Conservation (phyloP, 1,140 invertebrate species). For the Drosophila tropicalis region DNA sequence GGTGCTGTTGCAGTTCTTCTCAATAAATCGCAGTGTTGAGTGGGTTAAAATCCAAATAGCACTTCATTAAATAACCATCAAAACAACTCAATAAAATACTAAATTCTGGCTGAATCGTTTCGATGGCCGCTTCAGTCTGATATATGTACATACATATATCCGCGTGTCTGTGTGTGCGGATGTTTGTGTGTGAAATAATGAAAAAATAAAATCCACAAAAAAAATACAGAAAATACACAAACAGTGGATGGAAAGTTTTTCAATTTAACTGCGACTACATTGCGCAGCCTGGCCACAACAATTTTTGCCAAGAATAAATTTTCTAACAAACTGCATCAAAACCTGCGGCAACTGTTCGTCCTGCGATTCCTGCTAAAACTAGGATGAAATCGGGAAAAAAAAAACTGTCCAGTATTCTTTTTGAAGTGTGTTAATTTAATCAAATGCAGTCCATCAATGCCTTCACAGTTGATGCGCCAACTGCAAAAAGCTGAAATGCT, state of each 20-base stretch:
- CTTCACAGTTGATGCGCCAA: conserved; percentile 27
- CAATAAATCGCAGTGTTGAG: conserved; percentile 61
- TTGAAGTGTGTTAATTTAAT: conserved; percentile 65
- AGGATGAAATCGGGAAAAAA: background rate
- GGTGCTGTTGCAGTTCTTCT: conserved; percentile 4
- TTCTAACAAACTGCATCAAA: conserved; percentile 32
- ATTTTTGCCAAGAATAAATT: conserved; percentile 41
- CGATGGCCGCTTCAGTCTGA: conserved; percentile 35
- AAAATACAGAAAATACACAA: conserved; percentile 48
- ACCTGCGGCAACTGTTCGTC: conserved; percentile 4
- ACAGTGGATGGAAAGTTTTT: conserved; percentile 71
- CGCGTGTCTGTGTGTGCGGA: conserved; percentile 20
- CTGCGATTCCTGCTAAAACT: background rate
- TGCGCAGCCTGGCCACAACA: conserved; percentile 34
- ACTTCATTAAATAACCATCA: conserved; percentile 80
- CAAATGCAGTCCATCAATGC: conserved; percentile 68
- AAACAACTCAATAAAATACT: conserved; percentile 80
- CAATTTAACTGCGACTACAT: conserved; percentile 73
- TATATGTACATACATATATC: too few species aligned
- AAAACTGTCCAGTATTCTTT: conserved; percentile 2
- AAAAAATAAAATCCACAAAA: conserved; percentile 27
- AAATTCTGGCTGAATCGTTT: conserved; percentile 54
- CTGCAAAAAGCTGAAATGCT: conserved; percentile 41
- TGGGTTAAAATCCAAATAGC: conserved; percentile 67
- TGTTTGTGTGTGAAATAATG: conserved; percentile 39